Base-by-base conservation (phyloP, 2,113 vertebrate genomes). In the Circaetus cinerascens region DNA sequence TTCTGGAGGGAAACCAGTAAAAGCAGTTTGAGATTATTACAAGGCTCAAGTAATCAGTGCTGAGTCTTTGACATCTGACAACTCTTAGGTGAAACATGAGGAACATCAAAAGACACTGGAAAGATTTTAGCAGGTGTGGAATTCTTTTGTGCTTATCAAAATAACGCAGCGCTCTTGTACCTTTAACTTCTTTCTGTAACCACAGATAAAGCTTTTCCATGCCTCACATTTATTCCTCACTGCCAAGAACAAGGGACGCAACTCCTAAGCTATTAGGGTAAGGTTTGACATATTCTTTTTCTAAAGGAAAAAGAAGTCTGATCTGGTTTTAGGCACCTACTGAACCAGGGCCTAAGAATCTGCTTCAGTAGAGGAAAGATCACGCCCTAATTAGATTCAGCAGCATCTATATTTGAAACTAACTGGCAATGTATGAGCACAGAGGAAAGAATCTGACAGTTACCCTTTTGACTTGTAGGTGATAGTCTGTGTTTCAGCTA, bases 401-500 rank as follows among this genome's bases (percentile, higher is more conserved):
- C 80, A 64, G 32, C 26, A 78, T 78, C 91, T 95, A 22, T 94
- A 86, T 85, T 80, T 96, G 86, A 94, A 92, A 75, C 67, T 34
- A 68, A 7, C 11, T 34, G 46, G 36, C 67, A 72, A 6, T 0
- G 26, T 25, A 30, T 59, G 77, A 89, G 89, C 69, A 76, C 6
- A 0, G 69, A 48, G 67, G 46, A 60, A 93, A 67, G 88, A 93
- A 94, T 86, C 76, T 96, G 89, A 46, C 91, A 96, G 91, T 16
- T 94, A 81, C 77, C 75, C 84, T 95, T 75, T 36, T 94, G 86
- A 97, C 84, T 74, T 50, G 56, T 50, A 96, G 91, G 87, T 81
- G 94, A 64, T 43, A 92, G 95, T 69, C 94, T 62, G 34, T 67
- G 64, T 6, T 60, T 68, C 94, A 81, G 80, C 86, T 48, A 22